A percentile compares a stretch with the other conserved stretches of the same genome.
Evolutionary conservation across 2,797 vertebrate species (phyloP).

Genomic region (Erpetoichthys calabaricus): DNA sequence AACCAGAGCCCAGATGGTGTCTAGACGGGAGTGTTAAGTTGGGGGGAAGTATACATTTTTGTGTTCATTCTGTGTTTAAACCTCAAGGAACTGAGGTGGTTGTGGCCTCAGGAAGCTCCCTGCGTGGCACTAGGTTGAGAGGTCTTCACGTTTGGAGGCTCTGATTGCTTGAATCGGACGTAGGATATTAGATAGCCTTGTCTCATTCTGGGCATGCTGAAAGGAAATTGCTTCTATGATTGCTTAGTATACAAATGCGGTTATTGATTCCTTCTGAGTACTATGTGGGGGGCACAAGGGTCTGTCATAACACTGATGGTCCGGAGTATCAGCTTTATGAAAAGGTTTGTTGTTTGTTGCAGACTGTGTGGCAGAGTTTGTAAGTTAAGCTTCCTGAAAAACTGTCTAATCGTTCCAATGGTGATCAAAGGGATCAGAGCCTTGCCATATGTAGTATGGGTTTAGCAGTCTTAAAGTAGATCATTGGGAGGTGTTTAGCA

Average conservation of each 20-base stretch:
- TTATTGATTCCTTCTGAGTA: constrained; percentile 17
- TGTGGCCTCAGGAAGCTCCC: constrained; percentile 13
- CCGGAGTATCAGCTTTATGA: constrained; percentile 14
- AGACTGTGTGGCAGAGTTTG: constrained; percentile 26
- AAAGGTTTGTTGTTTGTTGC: constrained; percentile 22
- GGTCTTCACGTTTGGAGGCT: constrained; percentile 6
- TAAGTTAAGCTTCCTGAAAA: constrained; percentile 32
- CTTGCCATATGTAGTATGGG: constrained; percentile 33
- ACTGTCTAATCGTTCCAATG: constrained; percentile 30
- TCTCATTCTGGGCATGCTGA: constrained; percentile 12
- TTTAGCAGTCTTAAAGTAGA: not conserved
- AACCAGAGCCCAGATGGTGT: constrained; percentile 33
- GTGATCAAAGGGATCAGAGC: constrained; percentile 24
- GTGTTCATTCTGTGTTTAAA: constrained; percentile 1
- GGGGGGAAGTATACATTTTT: constrained; percentile 16
- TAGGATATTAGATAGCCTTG: constrained; percentile 19
- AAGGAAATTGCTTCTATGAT: constrained; percentile 20
- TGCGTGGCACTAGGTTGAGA: constrained; percentile 3
- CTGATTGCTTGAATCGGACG: constrained; percentile 26
- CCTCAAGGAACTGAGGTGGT: constrained; percentile 1
- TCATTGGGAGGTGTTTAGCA: too few relatives aligned
- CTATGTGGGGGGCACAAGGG: not conserved
- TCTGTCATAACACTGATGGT: constrained; percentile 15
- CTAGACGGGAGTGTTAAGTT: constrained; percentile 32
- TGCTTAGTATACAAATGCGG: constrained; percentile 25